Conservation (phyloP, 2,797 vertebrate species). For the Notamacropus eugenii region DNA sequence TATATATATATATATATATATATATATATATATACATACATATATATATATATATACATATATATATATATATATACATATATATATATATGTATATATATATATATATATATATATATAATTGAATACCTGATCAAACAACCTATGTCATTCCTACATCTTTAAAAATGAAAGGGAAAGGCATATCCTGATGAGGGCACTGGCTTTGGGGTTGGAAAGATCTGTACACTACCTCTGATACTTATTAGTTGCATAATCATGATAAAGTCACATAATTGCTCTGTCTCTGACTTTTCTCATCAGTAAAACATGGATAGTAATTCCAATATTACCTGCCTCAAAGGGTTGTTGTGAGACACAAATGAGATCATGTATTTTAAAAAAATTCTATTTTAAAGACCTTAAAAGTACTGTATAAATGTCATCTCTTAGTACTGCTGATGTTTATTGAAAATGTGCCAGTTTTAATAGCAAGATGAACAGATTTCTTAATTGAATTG, state of each 20-base stretch:
- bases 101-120: too few species aligned
- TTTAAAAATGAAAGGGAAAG: background rate
- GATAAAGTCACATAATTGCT: background rate
- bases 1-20: too few species aligned
- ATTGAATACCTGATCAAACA: background rate
- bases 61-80: too few species aligned
- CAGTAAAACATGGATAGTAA: background rate
- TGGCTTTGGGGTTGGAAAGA: background rate
- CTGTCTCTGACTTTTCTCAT: background rate
- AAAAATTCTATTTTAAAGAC: background rate
- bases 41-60: too few species aligned
- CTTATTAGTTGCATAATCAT: background rate
- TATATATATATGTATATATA: too few species aligned
- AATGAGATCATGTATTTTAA: background rate
- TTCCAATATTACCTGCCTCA: background rate
- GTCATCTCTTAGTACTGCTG: constrained; percentile 41
- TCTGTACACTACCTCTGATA: background rate
- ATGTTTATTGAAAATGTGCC: constrained; percentile 59
- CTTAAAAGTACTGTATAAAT: background rate
- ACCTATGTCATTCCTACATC: background rate
- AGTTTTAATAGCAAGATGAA: constrained; percentile 38
- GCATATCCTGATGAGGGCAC: background rate
- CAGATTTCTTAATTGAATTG: constrained; percentile 58
- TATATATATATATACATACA: too few species aligned
- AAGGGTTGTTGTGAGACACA: background rate